Percentiles rank a stretch among this genome's conserved stretches.
phyloP scores from a whole-genome alignment of 64 coral and sea anemone genomes.

The Cladopsammia gracilis region DNA sequence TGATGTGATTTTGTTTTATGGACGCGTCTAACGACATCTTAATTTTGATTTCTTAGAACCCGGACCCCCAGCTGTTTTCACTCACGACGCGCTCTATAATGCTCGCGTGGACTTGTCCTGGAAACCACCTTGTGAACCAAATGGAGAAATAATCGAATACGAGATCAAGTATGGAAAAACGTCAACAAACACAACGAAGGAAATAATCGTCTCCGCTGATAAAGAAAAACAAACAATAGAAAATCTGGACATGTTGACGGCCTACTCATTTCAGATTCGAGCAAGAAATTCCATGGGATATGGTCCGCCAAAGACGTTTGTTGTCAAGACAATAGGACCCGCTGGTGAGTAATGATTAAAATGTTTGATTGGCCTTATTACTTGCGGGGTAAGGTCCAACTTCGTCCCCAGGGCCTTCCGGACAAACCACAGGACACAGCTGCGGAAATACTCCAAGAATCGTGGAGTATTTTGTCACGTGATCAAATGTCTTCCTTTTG shows the following conservation, averaged over 20 bases:
- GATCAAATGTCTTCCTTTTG: too few relatives aligned
- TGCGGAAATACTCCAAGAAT: too few relatives aligned
- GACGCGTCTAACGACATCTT: background rate
- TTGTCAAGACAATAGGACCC: constrained; percentile 75
- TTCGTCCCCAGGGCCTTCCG: too few relatives aligned
- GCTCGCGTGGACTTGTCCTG: constrained; percentile 77
- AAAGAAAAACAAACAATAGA: constrained; percentile 26
- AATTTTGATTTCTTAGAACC: constrained; percentile 57
- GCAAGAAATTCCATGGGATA: constrained; percentile 70
- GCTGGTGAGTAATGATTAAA: constrained; percentile 37
- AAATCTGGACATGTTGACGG: constrained; percentile 45
- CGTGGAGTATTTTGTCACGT: too few relatives aligned
- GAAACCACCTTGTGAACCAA: constrained; percentile 84
- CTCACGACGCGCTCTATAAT: constrained; percentile 79
- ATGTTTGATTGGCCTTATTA: too few relatives aligned
- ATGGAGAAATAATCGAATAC: constrained; percentile 76
- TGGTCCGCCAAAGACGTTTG: constrained; percentile 68
- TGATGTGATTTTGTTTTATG: too few relatives aligned
- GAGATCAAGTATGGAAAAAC: constrained; percentile 66
- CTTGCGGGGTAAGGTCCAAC: too few relatives aligned
- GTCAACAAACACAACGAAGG: background rate
- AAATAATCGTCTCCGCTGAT: constrained; percentile 4
- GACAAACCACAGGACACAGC: too few relatives aligned
- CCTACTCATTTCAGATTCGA: constrained; percentile 81
- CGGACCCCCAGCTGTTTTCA: constrained; percentile 68